These are phyloP conservation scores for Toxotes jaculatrix DNA, from an alignment of 2,113 vertebrate genomes.

Conservation along the genomic window DNA sequence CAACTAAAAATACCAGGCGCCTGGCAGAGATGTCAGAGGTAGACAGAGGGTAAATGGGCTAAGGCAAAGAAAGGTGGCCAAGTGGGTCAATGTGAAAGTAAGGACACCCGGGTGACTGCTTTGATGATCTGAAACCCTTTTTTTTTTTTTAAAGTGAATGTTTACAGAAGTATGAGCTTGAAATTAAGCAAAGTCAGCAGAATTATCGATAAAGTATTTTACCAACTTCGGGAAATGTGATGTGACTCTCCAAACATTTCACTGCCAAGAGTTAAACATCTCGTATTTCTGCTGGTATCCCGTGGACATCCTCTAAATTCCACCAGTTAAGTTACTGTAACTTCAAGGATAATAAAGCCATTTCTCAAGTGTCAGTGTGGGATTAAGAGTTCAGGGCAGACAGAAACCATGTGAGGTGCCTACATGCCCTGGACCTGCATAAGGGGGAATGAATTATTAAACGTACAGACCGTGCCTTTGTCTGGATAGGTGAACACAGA, in stretches of 20 bases:
- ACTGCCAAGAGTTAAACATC: not conserved
- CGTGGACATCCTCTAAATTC: slow-evolving; percentile 11
- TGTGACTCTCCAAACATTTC: slow-evolving; percentile 10
- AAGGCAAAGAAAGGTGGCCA: slow-evolving; percentile 46
- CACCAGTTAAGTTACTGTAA: slow-evolving; percentile 17
- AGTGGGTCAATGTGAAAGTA: slow-evolving; percentile 64
- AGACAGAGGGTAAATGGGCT: not conserved
- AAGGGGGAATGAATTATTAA: slow-evolving; percentile 50
- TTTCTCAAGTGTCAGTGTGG: slow-evolving; percentile 44
- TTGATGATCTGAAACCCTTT: not conserved
- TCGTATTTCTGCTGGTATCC: slow-evolving; percentile 12
- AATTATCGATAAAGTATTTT: not conserved
- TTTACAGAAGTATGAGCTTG: not conserved
- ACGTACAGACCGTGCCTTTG: slow-evolving; percentile 46
- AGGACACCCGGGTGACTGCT: not conserved
- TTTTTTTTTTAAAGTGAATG: not conserved
- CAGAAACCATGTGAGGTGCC: not conserved
- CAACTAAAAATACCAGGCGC: slow-evolving; percentile 55
- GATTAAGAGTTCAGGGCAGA: slow-evolving; percentile 9
- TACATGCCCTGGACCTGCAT: not conserved
- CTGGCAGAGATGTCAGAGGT: slow-evolving; percentile 15
- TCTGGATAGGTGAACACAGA: slow-evolving; percentile 46
- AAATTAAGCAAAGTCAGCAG: slow-evolving; percentile 1
- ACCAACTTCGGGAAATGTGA: not conserved
- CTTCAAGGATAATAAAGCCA: slow-evolving; percentile 17